A percentile compares a stretch with the other conserved stretches of the same genome.
Conservation (phyloP, 2,797 vertebrate genomes). For the Channa striata region DNA sequence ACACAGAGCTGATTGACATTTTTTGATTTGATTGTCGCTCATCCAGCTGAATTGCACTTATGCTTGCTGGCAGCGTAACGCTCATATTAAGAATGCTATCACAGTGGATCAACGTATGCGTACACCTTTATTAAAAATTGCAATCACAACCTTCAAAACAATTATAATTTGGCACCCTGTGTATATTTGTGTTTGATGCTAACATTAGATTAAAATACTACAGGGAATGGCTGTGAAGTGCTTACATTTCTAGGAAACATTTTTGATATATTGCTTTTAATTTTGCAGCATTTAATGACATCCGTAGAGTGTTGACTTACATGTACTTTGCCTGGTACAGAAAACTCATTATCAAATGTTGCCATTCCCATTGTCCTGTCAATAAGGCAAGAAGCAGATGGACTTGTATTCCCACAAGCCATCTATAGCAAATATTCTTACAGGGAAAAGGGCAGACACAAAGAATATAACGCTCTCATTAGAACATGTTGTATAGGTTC, state of each 20-base stretch:
- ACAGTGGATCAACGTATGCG: conserved; percentile 42
- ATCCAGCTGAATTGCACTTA: conserved; percentile 8
- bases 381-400: conserved; percentile 63
- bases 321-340: conserved; percentile 49
- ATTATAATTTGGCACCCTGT: neutral
- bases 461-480: conserved; percentile 55
- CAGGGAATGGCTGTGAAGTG: conserved; percentile 13
- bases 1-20: conserved; percentile 12
- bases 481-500: conserved; percentile 52
- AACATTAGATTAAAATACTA: conserved; percentile 38
- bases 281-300: conserved; percentile 61
- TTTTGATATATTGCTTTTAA: conserved; percentile 61
- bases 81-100: neutral
- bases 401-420: conserved; percentile 57
- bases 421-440: conserved; percentile 56
- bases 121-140: conserved; percentile 30
- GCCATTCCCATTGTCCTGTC: conserved; percentile 77
- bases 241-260: conserved; percentile 41
- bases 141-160: conserved; percentile 13
- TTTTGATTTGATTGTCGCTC: conserved; percentile 27
- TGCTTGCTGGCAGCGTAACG: conserved; percentile 11
- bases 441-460: conserved; percentile 42
- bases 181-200: conserved; percentile 20
- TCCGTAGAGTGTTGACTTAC: conserved; percentile 64
- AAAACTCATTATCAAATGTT: conserved; percentile 63